Evolutionary conservation across 35 echinoderm and acorn worm genomes (phyloP).

Genomic region (Antedon bifida): DNA sequence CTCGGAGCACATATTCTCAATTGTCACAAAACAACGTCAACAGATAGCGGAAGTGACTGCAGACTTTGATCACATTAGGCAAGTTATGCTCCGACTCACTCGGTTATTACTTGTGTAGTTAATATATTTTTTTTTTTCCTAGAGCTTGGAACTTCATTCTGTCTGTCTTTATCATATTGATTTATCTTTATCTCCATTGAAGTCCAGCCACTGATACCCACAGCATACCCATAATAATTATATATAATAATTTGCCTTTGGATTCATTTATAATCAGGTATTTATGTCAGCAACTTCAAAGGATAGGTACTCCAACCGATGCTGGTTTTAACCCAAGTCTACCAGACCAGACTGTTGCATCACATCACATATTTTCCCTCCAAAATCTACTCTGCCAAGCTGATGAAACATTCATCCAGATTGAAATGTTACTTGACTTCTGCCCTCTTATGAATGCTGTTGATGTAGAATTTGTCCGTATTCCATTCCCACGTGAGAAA

Average conservation of each 20-base stretch:
- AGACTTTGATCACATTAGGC: constrained; percentile 33
- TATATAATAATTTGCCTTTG: too few relatives aligned
- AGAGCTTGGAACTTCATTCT: too few relatives aligned
- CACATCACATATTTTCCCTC: not conserved
- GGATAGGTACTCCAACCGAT: not conserved
- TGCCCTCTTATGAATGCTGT: not conserved
- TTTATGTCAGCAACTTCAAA: not conserved
- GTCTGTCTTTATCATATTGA: too few relatives aligned
- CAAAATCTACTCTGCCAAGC: not conserved
- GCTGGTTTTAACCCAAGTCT: not conserved
- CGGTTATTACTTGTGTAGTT: too few relatives aligned
- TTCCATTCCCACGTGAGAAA: not conserved
- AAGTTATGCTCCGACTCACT: too few relatives aligned
- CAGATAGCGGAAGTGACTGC: constrained; percentile 29
- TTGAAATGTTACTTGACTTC: not conserved
- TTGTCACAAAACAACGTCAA: constrained; percentile 35
- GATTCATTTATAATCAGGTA: not conserved
- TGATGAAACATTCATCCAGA: not conserved
- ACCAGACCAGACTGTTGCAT: not conserved
- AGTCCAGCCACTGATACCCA: too few relatives aligned
- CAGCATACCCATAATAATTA: too few relatives aligned
- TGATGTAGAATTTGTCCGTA: not conserved
- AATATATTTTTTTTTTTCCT: too few relatives aligned
- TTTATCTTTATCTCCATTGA: too few relatives aligned
- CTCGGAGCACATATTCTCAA: constrained; percentile 44